Percentiles rank a stretch among this genome's conserved stretches.
These are phyloP conservation scores for Ceyx erithaca DNA, from an alignment of 2,797 vertebrate genomes.

Conservation along the genomic window DNA sequence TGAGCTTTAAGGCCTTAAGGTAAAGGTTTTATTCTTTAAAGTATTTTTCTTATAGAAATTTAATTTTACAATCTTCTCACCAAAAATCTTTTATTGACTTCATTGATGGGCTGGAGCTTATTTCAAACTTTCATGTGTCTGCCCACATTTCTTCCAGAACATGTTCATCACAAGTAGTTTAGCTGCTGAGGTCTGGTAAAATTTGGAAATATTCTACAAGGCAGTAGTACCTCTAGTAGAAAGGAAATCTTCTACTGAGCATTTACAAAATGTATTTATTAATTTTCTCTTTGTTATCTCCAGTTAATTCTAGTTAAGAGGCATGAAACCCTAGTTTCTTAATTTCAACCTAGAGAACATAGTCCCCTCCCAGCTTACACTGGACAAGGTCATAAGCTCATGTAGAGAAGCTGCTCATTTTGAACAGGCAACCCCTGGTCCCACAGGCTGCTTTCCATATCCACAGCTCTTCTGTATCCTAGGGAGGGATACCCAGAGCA, in stretches of 20 bases:
- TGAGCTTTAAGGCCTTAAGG: no score
- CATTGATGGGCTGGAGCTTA: neutral
- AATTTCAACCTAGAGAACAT: neutral
- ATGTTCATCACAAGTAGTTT: neutral
- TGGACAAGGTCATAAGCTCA: neutral
- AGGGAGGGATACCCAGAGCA: neutral
- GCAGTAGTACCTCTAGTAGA: neutral
- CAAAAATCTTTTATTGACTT: neutral
- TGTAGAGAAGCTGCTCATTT: neutral
- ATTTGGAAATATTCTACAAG: neutral
- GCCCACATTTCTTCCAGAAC: neutral
- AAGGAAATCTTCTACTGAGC: neutral
- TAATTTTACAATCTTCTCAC: neutral
- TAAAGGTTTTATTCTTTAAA: neutral
- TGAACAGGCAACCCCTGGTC: neutral
- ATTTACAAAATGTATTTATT: neutral
- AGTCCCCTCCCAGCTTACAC: fast-evolving
- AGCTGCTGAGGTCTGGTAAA: neutral
- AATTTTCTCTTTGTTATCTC: neutral
- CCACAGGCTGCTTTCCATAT: neutral
- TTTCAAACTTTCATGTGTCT: neutral
- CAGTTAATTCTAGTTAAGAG: neutral
- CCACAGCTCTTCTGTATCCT: neutral
- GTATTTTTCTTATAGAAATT: neutral
- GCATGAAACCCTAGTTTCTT: neutral